These are phyloP conservation scores for Heliothis subflexa DNA, from an alignment of 1,140 invertebrate genomes.

Conservation along the genomic window DNA sequence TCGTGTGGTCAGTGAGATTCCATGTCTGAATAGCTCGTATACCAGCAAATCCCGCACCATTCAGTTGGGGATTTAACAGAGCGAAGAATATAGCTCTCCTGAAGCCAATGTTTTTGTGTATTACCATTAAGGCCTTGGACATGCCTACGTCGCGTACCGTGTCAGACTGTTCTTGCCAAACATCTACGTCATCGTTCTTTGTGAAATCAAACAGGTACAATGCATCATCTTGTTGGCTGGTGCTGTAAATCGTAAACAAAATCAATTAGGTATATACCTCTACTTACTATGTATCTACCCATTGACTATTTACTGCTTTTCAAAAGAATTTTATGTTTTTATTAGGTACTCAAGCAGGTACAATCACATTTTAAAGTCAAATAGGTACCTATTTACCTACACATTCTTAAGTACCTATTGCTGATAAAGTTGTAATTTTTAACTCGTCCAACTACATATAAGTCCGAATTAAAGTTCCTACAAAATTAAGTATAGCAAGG, in stretches of 20 bases:
- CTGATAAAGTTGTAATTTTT: too few relatives aligned
- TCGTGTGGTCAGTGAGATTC: slow-evolving; percentile 84
- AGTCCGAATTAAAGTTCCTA: too few relatives aligned
- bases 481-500: too few relatives aligned
- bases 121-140: slow-evolving; percentile 88
- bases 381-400: too few relatives aligned
- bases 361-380: too few relatives aligned
- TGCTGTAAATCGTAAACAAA: slow-evolving; percentile 24
- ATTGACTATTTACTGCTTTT: background rate
- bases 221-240: slow-evolving; percentile 4
- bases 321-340: too few relatives aligned
- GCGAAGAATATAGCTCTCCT: slow-evolving; percentile 90
- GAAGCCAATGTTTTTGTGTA: slow-evolving; percentile 88
- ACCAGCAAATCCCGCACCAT: slow-evolving; percentile 91
- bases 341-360: too few relatives aligned
- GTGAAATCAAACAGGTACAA: slow-evolving; percentile 80
- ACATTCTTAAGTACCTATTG: too few relatives aligned
- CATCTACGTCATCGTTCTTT: slow-evolving; percentile 70
- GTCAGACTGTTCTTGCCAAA: slow-evolving; percentile 89
- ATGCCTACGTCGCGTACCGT: slow-evolving; percentile 88
- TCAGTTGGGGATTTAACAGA: slow-evolving; percentile 89
- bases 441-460: too few relatives aligned
- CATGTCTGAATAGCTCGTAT: slow-evolving; percentile 81
- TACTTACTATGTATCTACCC: background rate
- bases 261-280: background rate